A percentile compares a stretch with the other conserved stretches of the same genome.
Conservation (phyloP, 2,888 invertebrate genomes). For the Lacanobia wlatinum region DNA sequence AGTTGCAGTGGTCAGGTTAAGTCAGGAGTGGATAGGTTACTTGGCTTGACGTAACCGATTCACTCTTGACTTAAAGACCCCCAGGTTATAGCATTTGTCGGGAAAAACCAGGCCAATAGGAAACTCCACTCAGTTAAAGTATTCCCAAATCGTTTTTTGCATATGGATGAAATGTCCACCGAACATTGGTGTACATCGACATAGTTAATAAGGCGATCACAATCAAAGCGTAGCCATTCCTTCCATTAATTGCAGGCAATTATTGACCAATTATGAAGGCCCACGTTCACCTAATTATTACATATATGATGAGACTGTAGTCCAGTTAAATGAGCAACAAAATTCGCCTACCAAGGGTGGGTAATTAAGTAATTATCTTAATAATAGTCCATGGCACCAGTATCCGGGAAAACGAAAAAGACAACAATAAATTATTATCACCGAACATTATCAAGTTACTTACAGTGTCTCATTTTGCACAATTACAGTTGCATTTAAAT, state of each 20-base stretch:
- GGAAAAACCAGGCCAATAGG: too few species aligned
- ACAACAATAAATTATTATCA: not conserved
- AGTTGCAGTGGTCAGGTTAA: too few species aligned
- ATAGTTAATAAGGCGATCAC: not conserved
- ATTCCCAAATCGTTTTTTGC: too few species aligned
- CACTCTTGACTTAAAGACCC: too few species aligned
- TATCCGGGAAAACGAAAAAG: not conserved
- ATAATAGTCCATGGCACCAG: not conserved
- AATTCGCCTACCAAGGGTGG: not conserved
- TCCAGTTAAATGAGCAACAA: constrained; percentile 6
- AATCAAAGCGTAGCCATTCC: constrained; percentile 4
- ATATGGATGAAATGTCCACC: too few species aligned
- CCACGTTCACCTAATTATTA: constrained; percentile 3
- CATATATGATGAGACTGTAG: constrained; percentile 10
- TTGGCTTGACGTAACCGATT: too few species aligned
- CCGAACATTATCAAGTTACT: not conserved
- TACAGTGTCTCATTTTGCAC: not conserved
- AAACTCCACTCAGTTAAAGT: too few species aligned
- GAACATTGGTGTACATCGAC: not conserved
- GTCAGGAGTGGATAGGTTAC: too few species aligned
- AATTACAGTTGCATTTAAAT: constrained; percentile 26
- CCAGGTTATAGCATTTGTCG: too few species aligned
- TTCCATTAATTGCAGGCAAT: not conserved
- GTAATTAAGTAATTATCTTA: constrained; percentile 23
- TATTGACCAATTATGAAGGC: constrained; percentile 12